phyloP scores from a whole-genome alignment of 2,888 invertebrate species.

The Hedya salicella region DNA sequence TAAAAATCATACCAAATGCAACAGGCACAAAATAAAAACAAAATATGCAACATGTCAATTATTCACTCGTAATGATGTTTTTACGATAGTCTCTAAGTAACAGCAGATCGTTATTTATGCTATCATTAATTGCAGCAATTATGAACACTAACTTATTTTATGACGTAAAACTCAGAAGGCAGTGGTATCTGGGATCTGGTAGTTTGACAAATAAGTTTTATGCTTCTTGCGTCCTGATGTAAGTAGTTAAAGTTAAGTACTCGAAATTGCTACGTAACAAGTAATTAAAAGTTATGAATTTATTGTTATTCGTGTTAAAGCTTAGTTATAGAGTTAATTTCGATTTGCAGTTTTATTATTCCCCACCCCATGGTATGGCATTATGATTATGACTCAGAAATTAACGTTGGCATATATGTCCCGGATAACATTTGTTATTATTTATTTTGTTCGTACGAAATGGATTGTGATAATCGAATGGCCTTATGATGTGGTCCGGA shows the following conservation, averaged over 20 bases:
- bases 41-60: background rate
- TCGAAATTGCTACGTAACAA: background rate
- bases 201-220: background rate
- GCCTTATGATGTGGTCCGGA: too few species aligned
- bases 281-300: background rate
- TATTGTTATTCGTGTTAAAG: background rate
- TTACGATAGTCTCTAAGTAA: background rate
- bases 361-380: too few species aligned
- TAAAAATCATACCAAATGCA: background rate
- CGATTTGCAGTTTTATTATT: background rate
- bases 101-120: background rate
- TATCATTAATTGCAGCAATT: background rate
- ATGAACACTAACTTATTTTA: background rate
- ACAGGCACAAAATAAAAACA: background rate
- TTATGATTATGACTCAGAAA: too few species aligned
- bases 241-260: background rate
- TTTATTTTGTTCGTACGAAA: too few species aligned
- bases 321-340: background rate
- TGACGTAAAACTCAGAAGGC: background rate
- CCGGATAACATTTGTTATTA: too few species aligned
- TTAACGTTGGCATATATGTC: too few species aligned
- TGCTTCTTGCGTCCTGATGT: background rate
- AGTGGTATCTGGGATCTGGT: background rate
- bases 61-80: background rate
- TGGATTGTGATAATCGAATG: too few species aligned